Percentiles rank a stretch among this genome's conserved stretches.
Evolutionary conservation across 2,888 invertebrate species (phyloP).

Genomic region (Limenitis camilla): DNA sequence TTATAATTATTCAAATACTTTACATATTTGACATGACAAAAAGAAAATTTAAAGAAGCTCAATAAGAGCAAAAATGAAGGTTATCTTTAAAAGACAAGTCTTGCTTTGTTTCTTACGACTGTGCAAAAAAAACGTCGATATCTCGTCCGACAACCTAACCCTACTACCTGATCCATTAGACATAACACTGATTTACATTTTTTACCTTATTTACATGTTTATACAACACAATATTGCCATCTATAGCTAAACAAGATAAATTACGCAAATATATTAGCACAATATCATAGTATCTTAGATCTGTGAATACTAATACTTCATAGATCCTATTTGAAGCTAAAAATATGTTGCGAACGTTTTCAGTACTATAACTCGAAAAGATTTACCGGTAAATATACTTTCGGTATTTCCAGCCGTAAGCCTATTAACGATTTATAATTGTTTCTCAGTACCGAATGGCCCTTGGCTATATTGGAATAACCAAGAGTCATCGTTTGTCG

Average conservation of each 20-base stretch:
- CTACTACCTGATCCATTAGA: conserved; percentile 7
- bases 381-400: not conserved
- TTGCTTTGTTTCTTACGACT: conserved; percentile 2
- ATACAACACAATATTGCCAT: conserved; percentile 7
- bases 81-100: not conserved
- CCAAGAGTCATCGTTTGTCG: conserved; percentile 4
- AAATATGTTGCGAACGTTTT: too few relatives aligned
- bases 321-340: too few relatives aligned
- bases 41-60: not conserved
- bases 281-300: too few relatives aligned
- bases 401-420: not conserved
- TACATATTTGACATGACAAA: too few relatives aligned
- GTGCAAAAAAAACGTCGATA: conserved; percentile 9
- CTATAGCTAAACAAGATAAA: conserved; percentile 3
- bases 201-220: conserved; percentile 13
- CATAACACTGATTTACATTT: conserved; percentile 1
- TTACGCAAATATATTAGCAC: not conserved
- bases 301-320: too few relatives aligned
- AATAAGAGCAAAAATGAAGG: conserved; percentile 7
- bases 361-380: not conserved
- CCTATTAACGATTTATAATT: conserved; percentile 5
- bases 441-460: conserved; percentile 6
- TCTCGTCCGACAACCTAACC: conserved; percentile 8
- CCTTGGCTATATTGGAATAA: conserved; percentile 5
- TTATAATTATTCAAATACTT: too few relatives aligned